Conservation (phyloP, 2,113 vertebrate species). For the Irena cyanogastra region DNA sequence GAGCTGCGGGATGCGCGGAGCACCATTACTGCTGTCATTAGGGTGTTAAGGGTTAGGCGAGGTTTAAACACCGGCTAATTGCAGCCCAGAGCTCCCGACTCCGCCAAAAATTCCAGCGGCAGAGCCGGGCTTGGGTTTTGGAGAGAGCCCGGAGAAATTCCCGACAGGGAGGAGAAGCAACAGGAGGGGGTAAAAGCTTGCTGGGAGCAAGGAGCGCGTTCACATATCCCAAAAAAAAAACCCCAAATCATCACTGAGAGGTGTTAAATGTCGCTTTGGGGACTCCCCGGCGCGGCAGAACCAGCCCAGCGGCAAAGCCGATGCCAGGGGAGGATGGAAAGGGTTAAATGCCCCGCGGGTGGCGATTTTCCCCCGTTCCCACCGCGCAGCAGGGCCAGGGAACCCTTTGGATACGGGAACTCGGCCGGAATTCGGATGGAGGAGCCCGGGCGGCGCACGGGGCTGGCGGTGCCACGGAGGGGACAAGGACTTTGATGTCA, state of each 20-base stretch:
- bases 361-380: background rate
- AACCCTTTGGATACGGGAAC: background rate
- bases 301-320: background rate
- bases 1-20: constrained; percentile 25
- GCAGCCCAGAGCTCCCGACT: background rate
- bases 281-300: fast-evolving
- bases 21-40: constrained; percentile 41
- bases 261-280: fast-evolving
- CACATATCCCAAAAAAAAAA: background rate
- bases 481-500: fast-evolving
- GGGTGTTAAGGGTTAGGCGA: constrained; percentile 21
- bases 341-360: fast-evolving
- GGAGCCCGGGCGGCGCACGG: fast-evolving
- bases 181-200: background rate
- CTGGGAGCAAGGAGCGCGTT: background rate
- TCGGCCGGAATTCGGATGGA: fast-evolving
- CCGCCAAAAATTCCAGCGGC: background rate
- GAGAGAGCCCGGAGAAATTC: background rate
- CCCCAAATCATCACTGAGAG: background rate
- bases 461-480: background rate
- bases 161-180: background rate
- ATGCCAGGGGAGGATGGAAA: background rate
- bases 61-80: constrained; percentile 43
- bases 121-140: background rate
- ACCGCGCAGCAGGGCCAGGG: fast-evolving